Evolutionary conservation across 2,888 invertebrate genomes (phyloP).

Genomic region (Marronus borbonicus): DNA sequence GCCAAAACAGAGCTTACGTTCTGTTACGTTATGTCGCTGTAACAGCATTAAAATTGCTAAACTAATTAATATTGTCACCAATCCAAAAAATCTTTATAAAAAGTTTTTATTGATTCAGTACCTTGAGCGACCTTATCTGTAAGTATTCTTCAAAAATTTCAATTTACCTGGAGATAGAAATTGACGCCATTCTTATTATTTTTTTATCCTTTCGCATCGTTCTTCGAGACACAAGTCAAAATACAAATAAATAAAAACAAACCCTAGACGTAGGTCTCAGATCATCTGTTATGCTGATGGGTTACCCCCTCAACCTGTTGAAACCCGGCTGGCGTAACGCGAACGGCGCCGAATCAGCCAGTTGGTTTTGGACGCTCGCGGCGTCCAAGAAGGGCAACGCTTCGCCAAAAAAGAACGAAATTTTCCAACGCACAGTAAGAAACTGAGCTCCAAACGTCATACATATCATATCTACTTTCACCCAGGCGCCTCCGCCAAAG

Average conservation of each 20-base stretch:
- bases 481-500: slow-evolving; percentile 34
- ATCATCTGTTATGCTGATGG: slow-evolving; percentile 36
- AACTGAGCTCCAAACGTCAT: slow-evolving; percentile 36
- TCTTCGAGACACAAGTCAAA: slow-evolving; percentile 6
- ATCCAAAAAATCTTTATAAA: no score
- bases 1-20: no score
- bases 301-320: slow-evolving; percentile 66
- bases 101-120: no score
- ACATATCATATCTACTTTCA: slow-evolving; percentile 32
- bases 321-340: slow-evolving; percentile 61
- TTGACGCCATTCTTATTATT: no score
- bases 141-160: no score
- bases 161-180: no score
- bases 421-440: not conserved
- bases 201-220: not conserved
- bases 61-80: no score
- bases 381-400: slow-evolving; percentile 49
- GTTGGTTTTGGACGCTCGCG: slow-evolving; percentile 59
- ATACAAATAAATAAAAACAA: slow-evolving; percentile 5
- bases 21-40: no score
- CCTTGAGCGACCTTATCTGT: no score
- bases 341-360: slow-evolving; percentile 58
- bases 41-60: no score
- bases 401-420: slow-evolving; percentile 13
- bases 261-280: slow-evolving; percentile 34